Conservation (phyloP, 1,140 invertebrate genomes). For the Medauroidea extradentata region DNA sequence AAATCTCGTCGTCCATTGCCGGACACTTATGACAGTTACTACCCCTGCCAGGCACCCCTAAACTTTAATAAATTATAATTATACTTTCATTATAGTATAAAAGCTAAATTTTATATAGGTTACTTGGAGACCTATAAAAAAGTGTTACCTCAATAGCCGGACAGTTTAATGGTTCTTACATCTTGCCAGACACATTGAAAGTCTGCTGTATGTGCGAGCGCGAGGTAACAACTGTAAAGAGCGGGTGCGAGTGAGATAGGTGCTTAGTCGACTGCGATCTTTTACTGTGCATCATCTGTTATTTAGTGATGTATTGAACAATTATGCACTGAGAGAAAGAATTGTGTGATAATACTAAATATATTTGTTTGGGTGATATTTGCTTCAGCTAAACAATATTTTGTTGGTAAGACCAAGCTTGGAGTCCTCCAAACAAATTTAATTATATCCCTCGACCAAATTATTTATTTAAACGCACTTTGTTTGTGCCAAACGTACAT, state of each 20-base stretch:
- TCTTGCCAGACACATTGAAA: conserved; percentile 21
- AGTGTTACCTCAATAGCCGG: conserved; percentile 22
- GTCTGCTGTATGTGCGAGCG: background rate
- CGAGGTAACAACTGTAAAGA: background rate
- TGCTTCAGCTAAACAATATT: too few relatives aligned
- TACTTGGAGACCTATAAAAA: conserved; percentile 16
- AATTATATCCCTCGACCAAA: too few relatives aligned
- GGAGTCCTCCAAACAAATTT: too few relatives aligned
- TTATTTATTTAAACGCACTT: too few relatives aligned
- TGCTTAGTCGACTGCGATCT: background rate
- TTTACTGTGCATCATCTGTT: too few relatives aligned
- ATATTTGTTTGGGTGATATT: too few relatives aligned
- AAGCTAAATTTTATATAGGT: conserved; percentile 24
- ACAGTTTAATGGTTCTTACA: conserved; percentile 22
- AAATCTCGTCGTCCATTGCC: conserved; percentile 23
- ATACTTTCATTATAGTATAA: conserved; percentile 25
- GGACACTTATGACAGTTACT: conserved; percentile 19
- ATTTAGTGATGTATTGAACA: too few relatives aligned
- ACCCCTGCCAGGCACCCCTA: conserved; percentile 22
- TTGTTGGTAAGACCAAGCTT: too few relatives aligned
- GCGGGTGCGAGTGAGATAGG: conserved; percentile 20
- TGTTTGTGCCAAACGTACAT: too few relatives aligned
- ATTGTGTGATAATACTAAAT: too few relatives aligned
- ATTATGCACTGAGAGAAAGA: too few relatives aligned
- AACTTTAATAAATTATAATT: conserved; percentile 23